Evolutionary conservation across 2,113 vertebrate genomes (phyloP).

Genomic region (Lepisosteus osseus): DNA sequence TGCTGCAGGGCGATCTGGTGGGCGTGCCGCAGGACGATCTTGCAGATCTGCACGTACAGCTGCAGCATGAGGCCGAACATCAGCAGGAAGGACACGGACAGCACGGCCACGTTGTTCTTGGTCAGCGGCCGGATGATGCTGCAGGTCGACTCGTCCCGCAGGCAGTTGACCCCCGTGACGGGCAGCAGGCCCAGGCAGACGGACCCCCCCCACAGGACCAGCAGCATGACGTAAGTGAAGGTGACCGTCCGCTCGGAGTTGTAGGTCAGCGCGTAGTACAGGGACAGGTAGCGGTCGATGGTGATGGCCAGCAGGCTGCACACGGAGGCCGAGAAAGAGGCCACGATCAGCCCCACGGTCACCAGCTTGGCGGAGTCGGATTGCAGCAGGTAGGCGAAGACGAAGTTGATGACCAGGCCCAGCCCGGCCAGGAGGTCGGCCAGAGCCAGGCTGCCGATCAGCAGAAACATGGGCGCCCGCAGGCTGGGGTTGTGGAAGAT

Average conservation of each 20-base stretch:
- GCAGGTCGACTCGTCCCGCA: slow-evolving; percentile 87
- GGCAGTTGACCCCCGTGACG: slow-evolving; percentile 92
- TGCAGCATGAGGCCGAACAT: slow-evolving; percentile 98
- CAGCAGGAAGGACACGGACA: slow-evolving; percentile 92
- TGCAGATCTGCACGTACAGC: slow-evolving; percentile 96
- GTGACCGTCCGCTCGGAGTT: slow-evolving; percentile 94
- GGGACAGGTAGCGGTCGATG: slow-evolving; percentile 95
- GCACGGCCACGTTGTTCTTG: slow-evolving; percentile 91
- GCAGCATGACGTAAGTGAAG: slow-evolving; percentile 93
- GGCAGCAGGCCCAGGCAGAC: slow-evolving; percentile 90
- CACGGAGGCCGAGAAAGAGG: slow-evolving; percentile 95
- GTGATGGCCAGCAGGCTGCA: slow-evolving; percentile 97
- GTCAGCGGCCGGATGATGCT: slow-evolving; percentile 94
- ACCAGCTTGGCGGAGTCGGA: slow-evolving; percentile 92
- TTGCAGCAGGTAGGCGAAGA: slow-evolving; percentile 90
- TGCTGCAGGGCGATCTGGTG: slow-evolving; percentile 98
- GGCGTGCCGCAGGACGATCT: slow-evolving; percentile 94
- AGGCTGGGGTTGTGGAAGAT: slow-evolving; percentile 96
- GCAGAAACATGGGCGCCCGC: slow-evolving; percentile 93
- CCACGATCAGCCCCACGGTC: slow-evolving; percentile 90
- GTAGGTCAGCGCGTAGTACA: slow-evolving; percentile 96
- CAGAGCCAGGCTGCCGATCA: slow-evolving; percentile 93
- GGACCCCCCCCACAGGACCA: slow-evolving; percentile 90
- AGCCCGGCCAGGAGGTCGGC: slow-evolving; percentile 94
- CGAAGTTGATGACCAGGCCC: slow-evolving; percentile 90